Evolutionary conservation across 2,113 vertebrate species (phyloP).

Genomic region (Corvus cornix): DNA sequence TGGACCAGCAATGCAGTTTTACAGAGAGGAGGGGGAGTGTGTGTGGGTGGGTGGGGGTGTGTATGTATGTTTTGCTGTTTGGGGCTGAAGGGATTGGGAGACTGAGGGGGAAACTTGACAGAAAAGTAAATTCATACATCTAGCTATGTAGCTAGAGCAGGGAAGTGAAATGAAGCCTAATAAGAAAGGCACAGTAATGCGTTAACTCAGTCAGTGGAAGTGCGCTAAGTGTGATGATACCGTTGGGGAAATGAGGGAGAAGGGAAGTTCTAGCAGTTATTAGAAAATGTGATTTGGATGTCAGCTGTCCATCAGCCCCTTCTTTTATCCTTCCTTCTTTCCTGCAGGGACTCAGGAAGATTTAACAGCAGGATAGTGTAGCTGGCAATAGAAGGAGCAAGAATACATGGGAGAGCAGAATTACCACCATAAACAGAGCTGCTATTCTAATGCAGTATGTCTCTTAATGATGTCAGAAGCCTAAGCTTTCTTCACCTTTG

Average conservation of each 20-base stretch:
- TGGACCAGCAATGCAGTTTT: neutral
- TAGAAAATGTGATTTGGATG: neutral
- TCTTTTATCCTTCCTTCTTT: neutral
- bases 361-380: neutral
- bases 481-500: neutral
- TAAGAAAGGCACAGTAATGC: neutral
- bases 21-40: accelerated
- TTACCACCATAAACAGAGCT: neutral
- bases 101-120: neutral
- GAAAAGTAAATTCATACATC: neutral
- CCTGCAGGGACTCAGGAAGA: neutral
- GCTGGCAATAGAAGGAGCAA: neutral
- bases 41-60: accelerated
- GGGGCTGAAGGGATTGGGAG: neutral
- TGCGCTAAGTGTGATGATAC: neutral
- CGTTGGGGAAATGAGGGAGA: neutral
- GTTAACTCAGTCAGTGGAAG: neutral
- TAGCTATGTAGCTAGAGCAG: neutral
- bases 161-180: neutral
- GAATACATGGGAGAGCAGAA: neutral
- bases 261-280: neutral
- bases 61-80: neutral
- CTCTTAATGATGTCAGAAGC: neutral
- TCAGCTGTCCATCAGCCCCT: neutral
- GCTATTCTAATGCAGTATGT: neutral